A percentile compares a stretch with the other conserved stretches of the same genome.
Evolutionary conservation across 2,888 invertebrate species (phyloP).

Genomic region (Creontiades dilutus): DNA sequence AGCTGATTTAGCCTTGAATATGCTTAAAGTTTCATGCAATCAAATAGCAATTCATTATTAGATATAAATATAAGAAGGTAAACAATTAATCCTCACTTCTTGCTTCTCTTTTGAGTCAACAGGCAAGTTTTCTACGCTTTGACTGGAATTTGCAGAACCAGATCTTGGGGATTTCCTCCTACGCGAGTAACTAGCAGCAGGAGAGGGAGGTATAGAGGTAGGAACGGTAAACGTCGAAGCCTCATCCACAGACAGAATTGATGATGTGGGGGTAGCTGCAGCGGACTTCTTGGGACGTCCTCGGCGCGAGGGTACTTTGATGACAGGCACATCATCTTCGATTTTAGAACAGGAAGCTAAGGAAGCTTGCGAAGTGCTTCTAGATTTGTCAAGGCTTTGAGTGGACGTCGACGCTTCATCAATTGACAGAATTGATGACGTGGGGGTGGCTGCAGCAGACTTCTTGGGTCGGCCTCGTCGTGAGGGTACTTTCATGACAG

Average conservation of each 20-base stretch:
- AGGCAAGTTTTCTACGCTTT: neutral
- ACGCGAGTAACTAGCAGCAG: constrained; percentile 5
- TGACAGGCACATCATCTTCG: neutral
- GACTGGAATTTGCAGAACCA: constrained; percentile 7
- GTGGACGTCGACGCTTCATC: too few species aligned
- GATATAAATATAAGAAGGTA: too few species aligned
- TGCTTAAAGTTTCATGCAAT: too few species aligned
- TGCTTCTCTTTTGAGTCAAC: neutral
- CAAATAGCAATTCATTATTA: too few species aligned
- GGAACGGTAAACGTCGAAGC: neutral
- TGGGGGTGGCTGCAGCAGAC: neutral
- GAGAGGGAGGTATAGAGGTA: constrained; percentile 6
- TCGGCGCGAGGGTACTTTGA: neutral
- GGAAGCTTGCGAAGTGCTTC: neutral
- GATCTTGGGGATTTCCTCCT: neutral
- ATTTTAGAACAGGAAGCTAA: neutral
- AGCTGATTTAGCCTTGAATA: too few species aligned
- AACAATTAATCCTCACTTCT: neutral
- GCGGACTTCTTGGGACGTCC: neutral
- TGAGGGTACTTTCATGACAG: neutral
- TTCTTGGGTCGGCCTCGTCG: neutral
- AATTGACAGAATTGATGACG: neutral
- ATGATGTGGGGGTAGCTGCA: neutral
- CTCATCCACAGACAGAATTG: neutral
- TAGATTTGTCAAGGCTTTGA: constrained; percentile 1